phyloP scores from a whole-genome alignment of 2,113 vertebrate genomes.

The Bothrops jararaca region DNA sequence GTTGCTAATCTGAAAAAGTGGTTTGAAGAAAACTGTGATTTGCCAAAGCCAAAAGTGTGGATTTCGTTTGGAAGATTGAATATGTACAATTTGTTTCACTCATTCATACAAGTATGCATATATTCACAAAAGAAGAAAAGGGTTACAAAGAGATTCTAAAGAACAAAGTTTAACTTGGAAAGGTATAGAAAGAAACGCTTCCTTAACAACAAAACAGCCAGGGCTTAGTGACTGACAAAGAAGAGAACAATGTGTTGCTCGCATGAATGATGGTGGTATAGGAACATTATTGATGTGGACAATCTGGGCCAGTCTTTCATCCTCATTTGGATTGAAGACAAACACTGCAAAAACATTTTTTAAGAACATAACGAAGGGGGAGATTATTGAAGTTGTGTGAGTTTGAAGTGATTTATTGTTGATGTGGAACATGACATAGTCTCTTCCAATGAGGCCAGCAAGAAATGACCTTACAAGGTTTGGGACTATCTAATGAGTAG shows the following conservation, averaged over 20 bases:
- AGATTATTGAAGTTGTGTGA: not conserved
- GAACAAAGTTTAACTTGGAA: not conserved
- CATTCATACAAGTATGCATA: not conserved
- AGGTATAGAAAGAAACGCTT: not conserved
- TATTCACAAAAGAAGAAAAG: slow-evolving; percentile 4
- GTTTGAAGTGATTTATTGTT: not conserved
- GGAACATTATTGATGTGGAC: not conserved
- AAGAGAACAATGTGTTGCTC: not conserved
- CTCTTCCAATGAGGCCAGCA: not conserved
- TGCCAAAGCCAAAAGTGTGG: not conserved
- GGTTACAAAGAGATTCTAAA: not conserved
- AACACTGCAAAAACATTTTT: not conserved
- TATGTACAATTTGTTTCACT: not conserved
- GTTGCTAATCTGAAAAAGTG: slow-evolving; percentile 3
- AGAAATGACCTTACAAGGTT: not conserved
- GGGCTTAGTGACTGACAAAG: not conserved
- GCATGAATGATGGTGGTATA: not conserved
- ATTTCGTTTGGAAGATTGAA: not conserved
- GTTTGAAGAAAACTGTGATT: slow-evolving; percentile 3
- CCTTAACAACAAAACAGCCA: not conserved
- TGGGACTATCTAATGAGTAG: not conserved
- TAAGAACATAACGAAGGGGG: not conserved
- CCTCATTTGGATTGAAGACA: not conserved
- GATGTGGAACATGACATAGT: not conserved
- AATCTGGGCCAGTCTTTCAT: not conserved